Conservation (phyloP, 2,888 invertebrate genomes). For the Synanthedon tipuliformis region DNA sequence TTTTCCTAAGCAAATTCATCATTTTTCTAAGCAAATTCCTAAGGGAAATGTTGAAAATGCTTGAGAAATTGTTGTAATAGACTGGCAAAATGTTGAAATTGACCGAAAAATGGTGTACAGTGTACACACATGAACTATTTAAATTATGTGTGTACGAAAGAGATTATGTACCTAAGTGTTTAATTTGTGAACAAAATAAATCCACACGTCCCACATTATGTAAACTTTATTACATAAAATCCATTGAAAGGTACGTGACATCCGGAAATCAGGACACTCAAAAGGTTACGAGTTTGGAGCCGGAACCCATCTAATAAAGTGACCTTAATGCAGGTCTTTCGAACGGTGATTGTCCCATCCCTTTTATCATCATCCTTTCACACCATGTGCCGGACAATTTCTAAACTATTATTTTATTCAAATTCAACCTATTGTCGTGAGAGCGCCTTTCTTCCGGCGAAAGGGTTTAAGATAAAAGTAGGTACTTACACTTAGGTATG, state of each 20-base stretch:
- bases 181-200: no score
- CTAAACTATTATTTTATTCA: constrained; percentile 59
- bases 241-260: not conserved
- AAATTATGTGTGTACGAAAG: no score
- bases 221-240: not conserved
- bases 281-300: not conserved
- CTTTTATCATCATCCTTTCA: constrained; percentile 16
- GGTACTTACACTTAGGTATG: no score
- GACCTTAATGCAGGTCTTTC: constrained; percentile 23
- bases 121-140: no score
- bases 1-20: no score
- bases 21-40: no score
- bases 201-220: not conserved
- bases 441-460: constrained; percentile 20
- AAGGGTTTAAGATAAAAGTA: constrained; percentile 10
- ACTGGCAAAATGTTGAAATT: no score
- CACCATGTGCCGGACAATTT: constrained; percentile 32
- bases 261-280: not conserved
- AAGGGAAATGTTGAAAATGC: no score
- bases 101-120: no score
- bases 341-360: constrained; percentile 27
- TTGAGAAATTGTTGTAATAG: no score
- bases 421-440: constrained; percentile 37
- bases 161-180: no score
- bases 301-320: constrained; percentile 25